Conservation (phyloP, 2,888 invertebrate genomes). For the Lepidochitona cinerea region DNA sequence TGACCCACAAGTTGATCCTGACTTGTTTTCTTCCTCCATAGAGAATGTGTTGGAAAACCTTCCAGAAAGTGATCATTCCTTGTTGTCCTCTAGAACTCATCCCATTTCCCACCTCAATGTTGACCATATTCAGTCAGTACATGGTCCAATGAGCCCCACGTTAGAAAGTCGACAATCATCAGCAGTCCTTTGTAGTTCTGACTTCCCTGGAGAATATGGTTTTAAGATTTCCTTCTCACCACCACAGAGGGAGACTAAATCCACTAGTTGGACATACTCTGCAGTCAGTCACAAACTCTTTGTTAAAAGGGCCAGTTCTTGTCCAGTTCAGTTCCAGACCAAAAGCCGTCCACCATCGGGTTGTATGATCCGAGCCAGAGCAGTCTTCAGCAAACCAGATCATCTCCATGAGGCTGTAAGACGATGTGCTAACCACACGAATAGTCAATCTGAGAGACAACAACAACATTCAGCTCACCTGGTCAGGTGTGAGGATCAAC, state of each 20-base stretch:
- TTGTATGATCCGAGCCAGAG: constrained; percentile 76
- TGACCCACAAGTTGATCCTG: no score
- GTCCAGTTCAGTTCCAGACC: background rate
- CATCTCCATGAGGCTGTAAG: constrained; percentile 78
- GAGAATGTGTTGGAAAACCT: no score
- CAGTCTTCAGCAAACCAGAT: constrained; percentile 77
- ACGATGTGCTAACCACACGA: constrained; percentile 78
- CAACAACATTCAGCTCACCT: background rate
- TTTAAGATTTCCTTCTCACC: background rate
- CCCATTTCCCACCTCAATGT: background rate
- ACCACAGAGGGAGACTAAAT: background rate
- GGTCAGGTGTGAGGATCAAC: background rate
- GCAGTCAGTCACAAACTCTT: background rate
- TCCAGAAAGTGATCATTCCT: background rate
- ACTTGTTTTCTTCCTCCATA: no score
- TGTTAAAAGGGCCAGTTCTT: background rate
- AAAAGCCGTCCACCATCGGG: constrained; percentile 34
- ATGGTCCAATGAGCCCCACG: background rate
- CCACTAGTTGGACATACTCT: background rate
- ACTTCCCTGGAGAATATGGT: background rate
- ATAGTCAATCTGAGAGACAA: constrained; percentile 33
- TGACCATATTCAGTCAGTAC: background rate
- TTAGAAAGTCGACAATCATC: no score
- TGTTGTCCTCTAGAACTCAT: background rate
- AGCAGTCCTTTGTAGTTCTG: background rate